A percentile compares a stretch with the other conserved stretches of the same genome.
Conservation (phyloP, 2,797 vertebrate genomes). For the Diglossa cyanea region DNA sequence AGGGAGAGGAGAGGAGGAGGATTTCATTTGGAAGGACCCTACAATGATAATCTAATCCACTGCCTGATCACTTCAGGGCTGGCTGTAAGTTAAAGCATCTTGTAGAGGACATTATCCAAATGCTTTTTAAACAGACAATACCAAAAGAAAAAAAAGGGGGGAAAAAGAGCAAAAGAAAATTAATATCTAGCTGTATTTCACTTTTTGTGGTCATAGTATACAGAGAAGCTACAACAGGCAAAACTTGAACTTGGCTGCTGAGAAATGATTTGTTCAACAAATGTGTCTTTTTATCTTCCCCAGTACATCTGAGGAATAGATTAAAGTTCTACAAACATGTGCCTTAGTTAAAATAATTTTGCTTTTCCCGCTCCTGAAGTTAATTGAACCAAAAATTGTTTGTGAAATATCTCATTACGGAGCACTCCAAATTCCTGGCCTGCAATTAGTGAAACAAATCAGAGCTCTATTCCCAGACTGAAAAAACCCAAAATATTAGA, state of each 20-base stretch:
- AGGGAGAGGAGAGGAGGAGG: no score
- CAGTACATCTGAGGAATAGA: background rate
- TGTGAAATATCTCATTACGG: background rate
- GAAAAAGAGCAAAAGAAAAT: background rate
- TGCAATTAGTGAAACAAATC: background rate
- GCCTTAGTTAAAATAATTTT: background rate
- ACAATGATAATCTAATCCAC: background rate
- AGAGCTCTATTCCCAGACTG: background rate
- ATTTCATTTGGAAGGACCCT: background rate
- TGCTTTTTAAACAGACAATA: background rate
- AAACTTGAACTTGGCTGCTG: background rate
- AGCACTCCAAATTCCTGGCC: background rate
- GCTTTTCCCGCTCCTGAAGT: background rate
- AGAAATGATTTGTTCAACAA: background rate
- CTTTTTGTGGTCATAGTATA: background rate
- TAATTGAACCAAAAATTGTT: background rate
- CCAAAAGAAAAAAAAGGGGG: background rate
- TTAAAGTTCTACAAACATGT: background rate
- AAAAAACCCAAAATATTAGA: background rate
- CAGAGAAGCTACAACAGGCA: background rate
- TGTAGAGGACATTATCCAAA: background rate
- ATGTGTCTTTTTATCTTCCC: background rate
- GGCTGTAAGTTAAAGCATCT: background rate
- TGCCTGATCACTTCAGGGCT: background rate
- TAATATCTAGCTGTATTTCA: background rate